Evolutionary conservation across 2,113 vertebrate species (phyloP).

Genomic region (Pteronura brasiliensis): DNA sequence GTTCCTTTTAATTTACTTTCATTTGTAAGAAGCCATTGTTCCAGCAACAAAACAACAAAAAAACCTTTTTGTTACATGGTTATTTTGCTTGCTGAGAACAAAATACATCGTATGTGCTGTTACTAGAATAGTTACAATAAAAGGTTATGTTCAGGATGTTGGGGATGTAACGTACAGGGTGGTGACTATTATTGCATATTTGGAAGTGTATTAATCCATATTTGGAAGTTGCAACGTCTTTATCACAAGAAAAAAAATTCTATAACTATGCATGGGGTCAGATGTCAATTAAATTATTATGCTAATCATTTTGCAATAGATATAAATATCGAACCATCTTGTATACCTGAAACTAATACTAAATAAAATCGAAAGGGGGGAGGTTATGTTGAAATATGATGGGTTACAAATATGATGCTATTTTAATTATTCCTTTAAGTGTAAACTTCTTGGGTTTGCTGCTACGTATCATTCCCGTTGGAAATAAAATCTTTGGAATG

Average conservation of each 20-base stretch:
- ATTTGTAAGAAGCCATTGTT: background rate
- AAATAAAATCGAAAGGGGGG: background rate
- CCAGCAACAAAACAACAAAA: background rate
- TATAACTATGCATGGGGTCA: background rate
- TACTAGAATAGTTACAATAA: background rate
- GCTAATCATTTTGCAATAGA: background rate
- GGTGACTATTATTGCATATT: background rate
- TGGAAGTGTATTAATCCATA: background rate
- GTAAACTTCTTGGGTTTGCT: background rate
- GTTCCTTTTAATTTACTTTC: background rate
- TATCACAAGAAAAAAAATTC: background rate
- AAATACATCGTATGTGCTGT: background rate
- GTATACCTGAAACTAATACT: background rate
- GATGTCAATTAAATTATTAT: background rate
- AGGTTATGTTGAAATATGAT: background rate
- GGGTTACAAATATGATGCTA: background rate
- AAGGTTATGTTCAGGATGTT: background rate
- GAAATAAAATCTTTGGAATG: conserved; percentile 5
- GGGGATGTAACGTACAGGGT: background rate
- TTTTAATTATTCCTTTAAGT: background rate
- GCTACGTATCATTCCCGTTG: background rate
- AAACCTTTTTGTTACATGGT: background rate
- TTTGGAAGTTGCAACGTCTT: background rate
- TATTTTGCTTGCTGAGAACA: background rate
- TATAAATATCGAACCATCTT: background rate